Conservation (phyloP, 2,888 invertebrate species). For the Chalcis sispes region DNA sequence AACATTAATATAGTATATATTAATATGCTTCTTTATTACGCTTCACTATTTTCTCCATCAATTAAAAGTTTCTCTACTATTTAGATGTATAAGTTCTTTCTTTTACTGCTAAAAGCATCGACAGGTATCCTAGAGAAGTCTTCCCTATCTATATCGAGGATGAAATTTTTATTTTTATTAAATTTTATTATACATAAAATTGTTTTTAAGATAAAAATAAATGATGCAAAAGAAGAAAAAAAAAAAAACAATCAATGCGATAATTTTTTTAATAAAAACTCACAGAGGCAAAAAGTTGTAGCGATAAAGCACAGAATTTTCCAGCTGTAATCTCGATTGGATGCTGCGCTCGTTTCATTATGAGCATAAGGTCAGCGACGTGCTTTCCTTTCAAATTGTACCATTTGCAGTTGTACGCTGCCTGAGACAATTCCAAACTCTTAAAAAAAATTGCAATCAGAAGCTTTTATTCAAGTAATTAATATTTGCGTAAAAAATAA, state of each 20-base stretch:
- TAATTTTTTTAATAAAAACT: conserved; percentile 12
- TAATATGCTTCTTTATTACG: no score
- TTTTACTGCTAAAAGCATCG: conserved; percentile 51
- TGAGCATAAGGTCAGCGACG: conserved; percentile 51
- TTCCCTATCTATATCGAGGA: conserved; percentile 30
- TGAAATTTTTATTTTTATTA: neutral
- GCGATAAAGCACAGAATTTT: conserved; percentile 57
- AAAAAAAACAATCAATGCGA: no score
- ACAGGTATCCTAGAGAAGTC: conserved; percentile 52
- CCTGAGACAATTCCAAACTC: conserved; percentile 54
- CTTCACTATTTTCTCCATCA: no score
- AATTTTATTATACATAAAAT: neutral
- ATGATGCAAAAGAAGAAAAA: conserved; percentile 1
- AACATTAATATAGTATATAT: no score
- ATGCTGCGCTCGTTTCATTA: conserved; percentile 56
- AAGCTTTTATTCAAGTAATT: no score
- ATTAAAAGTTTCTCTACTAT: neutral
- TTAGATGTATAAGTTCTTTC: neutral
- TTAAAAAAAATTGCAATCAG: no score
- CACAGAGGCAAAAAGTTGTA: conserved; percentile 32
- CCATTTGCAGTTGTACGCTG: conserved; percentile 60
- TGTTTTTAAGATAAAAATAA: no score
- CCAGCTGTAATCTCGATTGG: conserved; percentile 60
- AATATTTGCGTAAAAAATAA: no score
- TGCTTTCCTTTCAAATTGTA: conserved; percentile 56